A percentile compares a stretch with the other conserved stretches of the same genome.
These are phyloP conservation scores for Erebia aethiops DNA, from an alignment of 2,888 invertebrate species.

Conservation along the genomic window DNA sequence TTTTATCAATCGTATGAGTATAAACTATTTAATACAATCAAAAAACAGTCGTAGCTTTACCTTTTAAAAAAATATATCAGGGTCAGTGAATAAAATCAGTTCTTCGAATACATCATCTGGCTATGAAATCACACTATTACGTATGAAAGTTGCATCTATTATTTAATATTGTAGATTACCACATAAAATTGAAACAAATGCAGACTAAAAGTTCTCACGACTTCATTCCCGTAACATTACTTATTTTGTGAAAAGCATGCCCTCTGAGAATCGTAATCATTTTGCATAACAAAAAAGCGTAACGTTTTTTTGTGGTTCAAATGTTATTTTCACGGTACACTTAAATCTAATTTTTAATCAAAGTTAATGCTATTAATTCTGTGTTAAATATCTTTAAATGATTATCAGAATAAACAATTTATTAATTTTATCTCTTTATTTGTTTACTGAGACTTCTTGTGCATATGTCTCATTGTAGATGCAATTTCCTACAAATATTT, in stretches of 20 bases:
- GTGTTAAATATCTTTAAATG: too few species aligned
- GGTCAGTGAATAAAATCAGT: background rate
- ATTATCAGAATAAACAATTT: too few species aligned
- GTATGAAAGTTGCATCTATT: background rate
- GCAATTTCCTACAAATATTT: too few species aligned
- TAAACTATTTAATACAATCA: too few species aligned
- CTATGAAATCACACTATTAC: background rate
- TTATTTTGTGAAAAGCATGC: conserved; percentile 13
- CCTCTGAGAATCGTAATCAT: background rate
- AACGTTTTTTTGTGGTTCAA: conserved; percentile 1
- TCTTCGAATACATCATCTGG: background rate
- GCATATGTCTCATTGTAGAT: too few species aligned
- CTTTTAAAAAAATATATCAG: background rate
- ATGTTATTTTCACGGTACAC: background rate
- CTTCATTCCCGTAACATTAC: conserved; percentile 8
- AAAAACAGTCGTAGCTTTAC: background rate
- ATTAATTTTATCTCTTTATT: too few species aligned
- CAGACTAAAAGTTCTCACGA: conserved; percentile 8
- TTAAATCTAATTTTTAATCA: background rate
- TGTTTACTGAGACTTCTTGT: too few species aligned
- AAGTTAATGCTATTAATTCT: too few species aligned
- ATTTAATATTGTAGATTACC: background rate
- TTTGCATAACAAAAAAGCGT: conserved; percentile 8
- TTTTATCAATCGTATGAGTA: background rate
- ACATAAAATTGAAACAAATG: background rate